Conservation (phyloP, 2,888 invertebrate species). For the Metacarcinus magister region DNA sequence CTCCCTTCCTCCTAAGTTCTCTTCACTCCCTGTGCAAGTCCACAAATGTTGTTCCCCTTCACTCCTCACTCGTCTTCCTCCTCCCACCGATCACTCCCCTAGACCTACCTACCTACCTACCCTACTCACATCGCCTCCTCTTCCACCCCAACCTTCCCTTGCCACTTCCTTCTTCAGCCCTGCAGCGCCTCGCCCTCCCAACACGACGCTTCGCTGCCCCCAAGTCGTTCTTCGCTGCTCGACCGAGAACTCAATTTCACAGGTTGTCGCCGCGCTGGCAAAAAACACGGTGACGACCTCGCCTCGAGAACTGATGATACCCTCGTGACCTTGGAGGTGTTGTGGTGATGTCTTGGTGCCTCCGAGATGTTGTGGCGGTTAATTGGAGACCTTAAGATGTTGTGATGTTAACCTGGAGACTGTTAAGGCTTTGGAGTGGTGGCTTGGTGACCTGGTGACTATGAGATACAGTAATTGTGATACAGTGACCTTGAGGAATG, state of each 20-base stretch:
- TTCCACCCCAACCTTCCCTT: background rate
- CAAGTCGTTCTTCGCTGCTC: background rate
- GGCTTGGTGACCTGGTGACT: background rate
- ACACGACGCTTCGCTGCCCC: conserved; percentile 32
- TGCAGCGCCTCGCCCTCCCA: conserved; percentile 21
- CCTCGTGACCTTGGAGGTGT: background rate
- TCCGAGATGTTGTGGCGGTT: background rate
- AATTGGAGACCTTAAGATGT: no score
- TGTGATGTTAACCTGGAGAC: background rate
- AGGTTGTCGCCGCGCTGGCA: conserved; percentile 21
- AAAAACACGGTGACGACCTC: background rate
- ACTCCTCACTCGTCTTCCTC: background rate
- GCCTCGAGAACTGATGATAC: background rate
- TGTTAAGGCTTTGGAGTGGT: background rate
- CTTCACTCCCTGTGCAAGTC: background rate
- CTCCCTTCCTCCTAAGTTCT: background rate
- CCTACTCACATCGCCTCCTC: background rate
- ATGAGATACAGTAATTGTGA: background rate
- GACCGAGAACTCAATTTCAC: conserved; percentile 36
- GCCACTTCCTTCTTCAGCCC: background rate
- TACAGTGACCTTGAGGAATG: background rate
- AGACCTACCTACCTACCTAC: no score
- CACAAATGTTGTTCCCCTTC: background rate
- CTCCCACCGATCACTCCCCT: background rate
- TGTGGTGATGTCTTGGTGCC: background rate